Percentiles rank a stretch among this genome's conserved stretches.
These are phyloP conservation scores for Thripadectes ignobilis DNA, from an alignment of 2,797 vertebrate species.

Conservation along the genomic window DNA sequence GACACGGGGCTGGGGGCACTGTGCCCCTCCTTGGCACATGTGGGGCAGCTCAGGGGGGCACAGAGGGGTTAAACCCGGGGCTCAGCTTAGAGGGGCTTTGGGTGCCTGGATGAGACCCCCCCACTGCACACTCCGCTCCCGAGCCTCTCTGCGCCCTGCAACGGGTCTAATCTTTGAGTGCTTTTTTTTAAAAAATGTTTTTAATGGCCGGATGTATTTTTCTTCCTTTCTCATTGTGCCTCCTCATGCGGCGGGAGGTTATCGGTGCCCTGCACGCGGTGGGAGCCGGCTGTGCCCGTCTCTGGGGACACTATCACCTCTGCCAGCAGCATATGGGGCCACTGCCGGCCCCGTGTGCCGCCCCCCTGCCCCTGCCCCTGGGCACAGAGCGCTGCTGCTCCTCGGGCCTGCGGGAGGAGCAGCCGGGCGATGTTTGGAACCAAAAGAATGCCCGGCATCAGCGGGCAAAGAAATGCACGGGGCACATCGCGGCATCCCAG, in stretches of 20 bases:
- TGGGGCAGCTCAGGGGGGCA: not conserved
- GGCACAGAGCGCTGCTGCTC: not conserved
- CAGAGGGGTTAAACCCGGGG: not conserved
- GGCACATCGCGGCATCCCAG: not conserved
- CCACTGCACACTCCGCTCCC: not conserved
- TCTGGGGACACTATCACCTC: not conserved
- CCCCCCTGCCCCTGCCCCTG: not conserved
- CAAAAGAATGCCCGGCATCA: not conserved
- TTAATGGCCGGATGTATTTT: not conserved
- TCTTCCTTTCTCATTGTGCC: not conserved
- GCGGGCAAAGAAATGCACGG: not conserved
- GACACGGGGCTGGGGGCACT: not conserved
- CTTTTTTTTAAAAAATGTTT: not conserved
- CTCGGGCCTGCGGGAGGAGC: not conserved
- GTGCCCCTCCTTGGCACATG: accelerated
- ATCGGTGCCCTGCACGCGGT: not conserved
- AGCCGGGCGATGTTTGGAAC: not conserved
- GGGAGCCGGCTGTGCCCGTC: not conserved
- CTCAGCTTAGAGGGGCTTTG: accelerated
- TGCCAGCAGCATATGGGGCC: not conserved
- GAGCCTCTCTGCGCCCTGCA: not conserved
- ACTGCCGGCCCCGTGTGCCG: not conserved
- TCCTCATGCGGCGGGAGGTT: not conserved
- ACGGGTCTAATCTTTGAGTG: not conserved
- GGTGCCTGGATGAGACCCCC: not conserved